Base-by-base conservation (phyloP, 2,888 invertebrate genomes). In the Lasioglossum morio region DNA sequence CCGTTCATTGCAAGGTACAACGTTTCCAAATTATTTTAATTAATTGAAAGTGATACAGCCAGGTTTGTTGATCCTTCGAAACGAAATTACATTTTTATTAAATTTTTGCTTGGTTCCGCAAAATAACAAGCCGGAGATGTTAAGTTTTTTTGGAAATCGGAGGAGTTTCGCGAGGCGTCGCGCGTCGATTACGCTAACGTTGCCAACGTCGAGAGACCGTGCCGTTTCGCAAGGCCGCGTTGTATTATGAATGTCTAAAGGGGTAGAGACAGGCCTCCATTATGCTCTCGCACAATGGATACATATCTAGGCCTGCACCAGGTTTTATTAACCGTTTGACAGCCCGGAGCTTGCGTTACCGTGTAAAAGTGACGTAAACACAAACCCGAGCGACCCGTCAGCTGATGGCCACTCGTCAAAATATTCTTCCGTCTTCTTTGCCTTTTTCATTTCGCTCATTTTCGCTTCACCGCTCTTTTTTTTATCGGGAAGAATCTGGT, bases 281-380 rank as follows among this genome's bases (percentile, higher is more conserved):
- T 94, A 92, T 91, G 90, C 89, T 73, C 84, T 89, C 87, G 91
- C 89, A 93, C 92, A 93, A 93, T 93, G 89, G 90, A 92, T 92
- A 91, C 90, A 82, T 92, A 93, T 94, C 92, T 94, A 92, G 92
- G 92, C 93, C 92, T 91, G 89, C 88, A 87, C 89, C 81, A 70
- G 88, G 92, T 92, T 93, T 94, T 92, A 93, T 94, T 92, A 92
- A 92, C 92, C 91, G 91, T 92, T 92, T 92, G 91, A 92, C 91
- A 89, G 88, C 87, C 88, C 87, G 87, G 85, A 30, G 77, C 48
- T 70, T 46, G 77, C 57, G 73, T 91, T 91, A 88, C 89, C 90
- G 91, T 85, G 48, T 86, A 89, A 92, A 91, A 87, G 90, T 91
- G 91, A 90, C 90, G 89, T 92, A 92, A 92, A 91, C 90, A 91